Evolutionary conservation across 1,140 invertebrate species (phyloP).

Genomic region (Nasonia giraulti): DNA sequence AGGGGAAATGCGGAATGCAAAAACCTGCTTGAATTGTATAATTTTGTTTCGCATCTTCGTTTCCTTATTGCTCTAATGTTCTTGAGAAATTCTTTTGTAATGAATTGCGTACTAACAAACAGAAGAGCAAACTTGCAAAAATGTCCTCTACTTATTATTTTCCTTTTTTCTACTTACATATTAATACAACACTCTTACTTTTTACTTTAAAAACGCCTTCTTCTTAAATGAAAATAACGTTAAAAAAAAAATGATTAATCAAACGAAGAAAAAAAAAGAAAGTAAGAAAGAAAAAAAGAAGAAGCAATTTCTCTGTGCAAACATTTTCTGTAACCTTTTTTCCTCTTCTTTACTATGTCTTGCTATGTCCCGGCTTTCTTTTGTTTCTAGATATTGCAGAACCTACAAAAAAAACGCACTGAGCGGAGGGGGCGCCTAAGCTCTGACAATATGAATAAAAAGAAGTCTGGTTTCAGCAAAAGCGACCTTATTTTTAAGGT

Average conservation of each 20-base stretch:
- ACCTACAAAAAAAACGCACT: slow-evolving; percentile 96
- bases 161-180: slow-evolving; percentile 55
- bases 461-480: slow-evolving; percentile 91
- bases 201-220: slow-evolving; percentile 57
- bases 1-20: slow-evolving; percentile 48
- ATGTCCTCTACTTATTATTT: slow-evolving; percentile 48
- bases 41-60: slow-evolving; percentile 55
- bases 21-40: slow-evolving; percentile 50
- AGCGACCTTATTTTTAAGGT: slow-evolving; percentile 97
- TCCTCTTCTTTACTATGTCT: slow-evolving; percentile 75
- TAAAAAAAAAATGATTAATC: slow-evolving; percentile 23
- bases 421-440: slow-evolving; percentile 93
- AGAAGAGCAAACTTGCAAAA: slow-evolving; percentile 51
- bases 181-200: slow-evolving; percentile 54
- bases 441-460: slow-evolving; percentile 91
- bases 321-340: slow-evolving; percentile 65
- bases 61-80: slow-evolving; percentile 57
- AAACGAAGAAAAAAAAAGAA: slow-evolving; percentile 7
- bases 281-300: neutral
- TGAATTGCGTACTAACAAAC: slow-evolving; percentile 55
- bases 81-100: slow-evolving; percentile 53
- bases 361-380: slow-evolving; percentile 81
- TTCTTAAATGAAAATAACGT: slow-evolving; percentile 38
- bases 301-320: slow-evolving; percentile 54
- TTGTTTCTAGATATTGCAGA: slow-evolving; percentile 97